phyloP scores from a whole-genome alignment of 1,140 invertebrate genomes.

The Caenorhabditis brenneri region DNA sequence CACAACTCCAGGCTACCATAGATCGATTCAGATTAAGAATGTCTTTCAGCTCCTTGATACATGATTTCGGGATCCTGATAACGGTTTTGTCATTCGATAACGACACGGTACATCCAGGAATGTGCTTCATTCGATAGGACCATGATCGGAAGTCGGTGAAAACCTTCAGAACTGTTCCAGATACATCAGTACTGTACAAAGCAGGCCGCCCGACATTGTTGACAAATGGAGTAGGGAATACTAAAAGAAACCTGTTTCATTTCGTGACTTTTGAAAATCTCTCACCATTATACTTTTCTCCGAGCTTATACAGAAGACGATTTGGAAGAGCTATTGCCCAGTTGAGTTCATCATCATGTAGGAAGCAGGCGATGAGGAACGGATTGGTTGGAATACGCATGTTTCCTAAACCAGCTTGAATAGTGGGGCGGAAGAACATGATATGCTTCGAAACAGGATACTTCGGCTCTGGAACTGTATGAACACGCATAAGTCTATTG shows the following conservation, averaged over 20 bases:
- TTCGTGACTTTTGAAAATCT: neutral
- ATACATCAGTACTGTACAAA: neutral
- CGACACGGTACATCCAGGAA: conserved; percentile 29
- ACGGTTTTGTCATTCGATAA: conserved; percentile 23
- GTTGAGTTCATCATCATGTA: conserved; percentile 23
- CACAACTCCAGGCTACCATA: conserved; percentile 44
- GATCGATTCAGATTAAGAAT: conserved; percentile 23
- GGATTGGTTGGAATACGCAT: conserved; percentile 13
- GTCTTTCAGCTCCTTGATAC: conserved; percentile 3
- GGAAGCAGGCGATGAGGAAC: conserved; percentile 46
- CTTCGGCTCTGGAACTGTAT: neutral
- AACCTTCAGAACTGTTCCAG: neutral
- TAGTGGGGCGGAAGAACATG: conserved; percentile 32
- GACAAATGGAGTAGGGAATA: conserved; percentile 34
- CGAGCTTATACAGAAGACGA: conserved; percentile 40
- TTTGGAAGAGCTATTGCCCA: conserved; percentile 47
- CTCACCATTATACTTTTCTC: conserved; percentile 34
- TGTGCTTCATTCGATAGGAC: conserved; percentile 34
- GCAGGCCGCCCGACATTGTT: neutral
- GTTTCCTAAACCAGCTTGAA: neutral
- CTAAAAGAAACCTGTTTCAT: conserved; percentile 1
- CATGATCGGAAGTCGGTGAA: conserved; percentile 51
- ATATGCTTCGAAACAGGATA: conserved; percentile 42
- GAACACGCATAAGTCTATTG: conserved; percentile 3
- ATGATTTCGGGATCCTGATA: conserved; percentile 26